Evolutionary conservation across 2,113 vertebrate genomes (phyloP).

Genomic region (Dendropsophus ebraccatus): DNA sequence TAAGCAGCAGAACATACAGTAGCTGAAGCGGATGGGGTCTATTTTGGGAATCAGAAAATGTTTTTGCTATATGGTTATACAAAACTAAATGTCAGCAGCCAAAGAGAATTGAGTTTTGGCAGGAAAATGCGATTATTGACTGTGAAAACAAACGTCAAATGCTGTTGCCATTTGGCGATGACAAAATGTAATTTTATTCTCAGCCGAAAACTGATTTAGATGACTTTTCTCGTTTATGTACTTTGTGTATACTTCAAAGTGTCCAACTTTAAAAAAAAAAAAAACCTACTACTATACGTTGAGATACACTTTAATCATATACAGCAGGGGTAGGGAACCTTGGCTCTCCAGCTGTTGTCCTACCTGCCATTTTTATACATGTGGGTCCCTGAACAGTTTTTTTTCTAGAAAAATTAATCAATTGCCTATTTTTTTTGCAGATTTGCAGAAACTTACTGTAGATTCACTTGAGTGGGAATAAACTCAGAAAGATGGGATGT

Average conservation of each 20-base stretch:
- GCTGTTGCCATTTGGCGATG: slow-evolving; percentile 13
- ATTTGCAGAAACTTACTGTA: too few species aligned
- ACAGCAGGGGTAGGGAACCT: too few species aligned
- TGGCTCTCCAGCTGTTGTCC: too few species aligned
- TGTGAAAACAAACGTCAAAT: neutral
- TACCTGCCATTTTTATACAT: too few species aligned
- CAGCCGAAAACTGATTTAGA: neutral
- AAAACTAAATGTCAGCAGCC: slow-evolving; percentile 35
- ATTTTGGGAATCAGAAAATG: slow-evolving; percentile 40
- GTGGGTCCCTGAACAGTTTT: too few species aligned
- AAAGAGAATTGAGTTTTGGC: slow-evolving; percentile 41
- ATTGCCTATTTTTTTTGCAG: too few species aligned
- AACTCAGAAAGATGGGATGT: too few species aligned
- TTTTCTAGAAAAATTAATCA: too few species aligned
- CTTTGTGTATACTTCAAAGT: neutral
- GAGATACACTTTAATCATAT: too few species aligned
- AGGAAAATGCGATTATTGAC: slow-evolving; percentile 28
- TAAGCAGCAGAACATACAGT: neutral
- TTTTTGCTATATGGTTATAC: slow-evolving; percentile 35
- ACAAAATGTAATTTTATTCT: slow-evolving; percentile 19
- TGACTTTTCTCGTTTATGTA: neutral
- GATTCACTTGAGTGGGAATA: too few species aligned
- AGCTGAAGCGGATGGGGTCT: slow-evolving; percentile 2
- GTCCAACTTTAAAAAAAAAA: neutral
- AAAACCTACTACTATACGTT: too few species aligned